These are phyloP conservation scores for Tragopan temminckii DNA, from an alignment of 2,797 vertebrate genomes.

Conservation along the genomic window DNA sequence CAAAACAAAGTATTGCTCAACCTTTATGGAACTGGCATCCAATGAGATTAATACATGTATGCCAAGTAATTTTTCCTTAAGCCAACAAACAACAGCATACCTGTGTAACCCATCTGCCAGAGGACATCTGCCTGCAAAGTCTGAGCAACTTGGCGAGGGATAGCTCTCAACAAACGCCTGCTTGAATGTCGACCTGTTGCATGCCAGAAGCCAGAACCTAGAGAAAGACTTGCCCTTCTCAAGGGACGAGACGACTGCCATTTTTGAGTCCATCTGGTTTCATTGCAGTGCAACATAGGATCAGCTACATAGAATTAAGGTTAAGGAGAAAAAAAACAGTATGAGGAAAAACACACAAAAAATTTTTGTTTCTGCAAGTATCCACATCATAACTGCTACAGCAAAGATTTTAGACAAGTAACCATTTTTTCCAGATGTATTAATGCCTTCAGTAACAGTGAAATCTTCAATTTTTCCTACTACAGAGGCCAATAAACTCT, in stretches of 20 bases:
- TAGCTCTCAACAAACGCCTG: slow-evolving; percentile 92
- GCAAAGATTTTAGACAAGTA: neutral
- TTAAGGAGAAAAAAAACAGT: neutral
- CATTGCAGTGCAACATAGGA: slow-evolving; percentile 86
- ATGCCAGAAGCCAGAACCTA: slow-evolving; percentile 97
- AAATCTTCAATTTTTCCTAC: neutral
- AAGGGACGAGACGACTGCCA: slow-evolving; percentile 96
- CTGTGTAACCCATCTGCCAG: slow-evolving; percentile 98
- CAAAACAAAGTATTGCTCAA: neutral
- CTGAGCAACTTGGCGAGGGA: slow-evolving; percentile 97
- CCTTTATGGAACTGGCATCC: neutral
- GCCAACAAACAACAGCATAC: slow-evolving; percentile 73
- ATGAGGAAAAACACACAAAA: neutral
- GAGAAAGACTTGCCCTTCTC: slow-evolving; percentile 91
- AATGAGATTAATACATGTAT: neutral
- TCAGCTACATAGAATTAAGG: slow-evolving; percentile 70
- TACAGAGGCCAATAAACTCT: neutral
- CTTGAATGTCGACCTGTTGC: slow-evolving; percentile 97
- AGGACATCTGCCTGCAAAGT: slow-evolving; percentile 97
- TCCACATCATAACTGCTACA: neutral
- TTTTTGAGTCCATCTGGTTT: slow-evolving; percentile 91
- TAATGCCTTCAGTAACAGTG: neutral
- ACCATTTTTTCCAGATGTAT: neutral
- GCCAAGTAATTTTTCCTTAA: neutral
- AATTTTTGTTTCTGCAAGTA: neutral